These are phyloP conservation scores for Aphrocallistes beatrix DNA, from an alignment of 37 sponge, comb jelly and placozoan species.

Conservation along the genomic window DNA sequence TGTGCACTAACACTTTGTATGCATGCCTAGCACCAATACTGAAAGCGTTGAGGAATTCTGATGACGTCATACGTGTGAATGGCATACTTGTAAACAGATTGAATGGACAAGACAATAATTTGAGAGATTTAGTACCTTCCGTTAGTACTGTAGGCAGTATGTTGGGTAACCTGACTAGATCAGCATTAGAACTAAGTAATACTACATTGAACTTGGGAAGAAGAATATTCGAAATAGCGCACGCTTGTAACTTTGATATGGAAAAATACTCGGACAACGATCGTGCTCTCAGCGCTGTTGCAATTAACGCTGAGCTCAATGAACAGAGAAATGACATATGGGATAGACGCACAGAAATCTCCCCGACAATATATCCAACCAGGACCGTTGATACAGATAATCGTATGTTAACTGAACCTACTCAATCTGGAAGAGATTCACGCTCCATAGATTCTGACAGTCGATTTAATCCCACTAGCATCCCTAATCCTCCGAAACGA, in stretches of 20 bases:
- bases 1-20: background rate
- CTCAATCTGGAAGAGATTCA: no score
- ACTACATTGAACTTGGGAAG: background rate
- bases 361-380: no score
- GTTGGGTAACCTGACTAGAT: background rate
- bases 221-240: background rate
- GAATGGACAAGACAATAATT: no score
- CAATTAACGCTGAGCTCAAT: no score
- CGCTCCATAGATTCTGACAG: no score
- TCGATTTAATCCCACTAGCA: background rate
- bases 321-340: no score
- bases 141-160: background rate
- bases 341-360: no score
- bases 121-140: background rate
- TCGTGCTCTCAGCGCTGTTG: no score
- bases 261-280: no score
- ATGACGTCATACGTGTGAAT: background rate
- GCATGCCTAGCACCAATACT: background rate
- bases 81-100: background rate
- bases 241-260: background rate
- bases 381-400: no score
- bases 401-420: no score
- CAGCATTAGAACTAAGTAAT: background rate
- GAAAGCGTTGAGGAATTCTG: background rate
- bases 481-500: background rate